These are phyloP conservation scores for Micromussa lordhowensis DNA, from an alignment of 92 coral and sea anemone genomes.

Conservation along the genomic window DNA sequence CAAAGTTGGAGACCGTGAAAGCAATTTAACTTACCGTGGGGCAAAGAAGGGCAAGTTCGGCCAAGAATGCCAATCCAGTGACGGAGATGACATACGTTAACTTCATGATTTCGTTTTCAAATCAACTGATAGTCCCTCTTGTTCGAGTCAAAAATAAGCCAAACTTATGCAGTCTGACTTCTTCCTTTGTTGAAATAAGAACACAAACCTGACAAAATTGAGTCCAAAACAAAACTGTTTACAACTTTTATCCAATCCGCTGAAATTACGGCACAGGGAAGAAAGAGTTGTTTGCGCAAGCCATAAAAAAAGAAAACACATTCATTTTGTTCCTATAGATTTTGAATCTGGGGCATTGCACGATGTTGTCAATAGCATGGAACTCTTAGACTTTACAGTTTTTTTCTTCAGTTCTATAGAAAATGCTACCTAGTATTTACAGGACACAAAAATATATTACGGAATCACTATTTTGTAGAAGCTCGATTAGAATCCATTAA, in stretches of 20 bases:
- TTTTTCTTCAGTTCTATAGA: background rate
- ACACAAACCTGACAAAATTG: background rate
- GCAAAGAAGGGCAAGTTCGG: background rate
- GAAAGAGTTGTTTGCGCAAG: background rate
- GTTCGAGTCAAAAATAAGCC: background rate
- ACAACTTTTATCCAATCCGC: background rate
- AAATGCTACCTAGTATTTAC: too few species aligned
- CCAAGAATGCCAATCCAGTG: background rate
- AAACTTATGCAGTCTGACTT: slow-evolving; percentile 5
- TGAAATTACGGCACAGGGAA: background rate
- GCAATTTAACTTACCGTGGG: background rate
- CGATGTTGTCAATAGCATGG: background rate
- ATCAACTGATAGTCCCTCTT: background rate
- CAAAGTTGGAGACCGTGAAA: background rate
- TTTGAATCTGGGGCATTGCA: background rate
- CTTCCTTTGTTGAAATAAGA: slow-evolving; percentile 1
- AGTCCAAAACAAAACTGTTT: background rate
- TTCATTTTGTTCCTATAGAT: background rate
- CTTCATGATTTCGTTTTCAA: background rate
- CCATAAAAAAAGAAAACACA: background rate
- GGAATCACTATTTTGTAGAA: background rate
- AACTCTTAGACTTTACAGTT: background rate
- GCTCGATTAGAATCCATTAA: background rate
- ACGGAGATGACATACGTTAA: background rate
- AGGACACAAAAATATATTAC: too few species aligned